Percentiles rank a stretch among this genome's conserved stretches.
Conservation (phyloP, 2,797 vertebrate species). For the Falco novaeseelandiae region DNA sequence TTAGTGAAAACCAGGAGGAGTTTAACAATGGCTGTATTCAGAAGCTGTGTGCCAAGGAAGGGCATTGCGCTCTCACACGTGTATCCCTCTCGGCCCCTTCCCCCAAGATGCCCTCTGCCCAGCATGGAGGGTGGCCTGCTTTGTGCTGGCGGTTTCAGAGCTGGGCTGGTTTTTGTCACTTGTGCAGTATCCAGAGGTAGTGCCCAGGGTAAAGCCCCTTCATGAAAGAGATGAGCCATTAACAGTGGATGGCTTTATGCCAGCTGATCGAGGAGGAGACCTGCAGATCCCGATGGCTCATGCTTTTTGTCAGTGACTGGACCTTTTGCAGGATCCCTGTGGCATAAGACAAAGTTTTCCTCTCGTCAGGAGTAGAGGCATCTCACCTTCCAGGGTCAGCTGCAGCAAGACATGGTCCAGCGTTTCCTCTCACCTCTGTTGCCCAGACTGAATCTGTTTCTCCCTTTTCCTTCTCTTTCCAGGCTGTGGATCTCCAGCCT, state of each 20-base stretch:
- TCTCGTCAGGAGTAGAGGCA: background rate
- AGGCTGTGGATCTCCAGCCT: background rate
- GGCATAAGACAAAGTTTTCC: background rate
- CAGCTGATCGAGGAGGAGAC: background rate
- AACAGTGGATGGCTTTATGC: background rate
- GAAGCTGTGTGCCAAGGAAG: background rate
- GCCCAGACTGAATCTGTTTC: background rate
- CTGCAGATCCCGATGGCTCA: background rate
- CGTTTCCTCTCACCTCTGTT: background rate
- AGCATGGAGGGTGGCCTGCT: background rate
- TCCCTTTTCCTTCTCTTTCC: background rate
- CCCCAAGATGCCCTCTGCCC: background rate
- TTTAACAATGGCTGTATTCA: background rate
- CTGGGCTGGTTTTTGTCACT: background rate
- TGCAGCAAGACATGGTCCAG: background rate
- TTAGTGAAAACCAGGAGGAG: background rate
- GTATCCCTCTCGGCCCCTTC: background rate
- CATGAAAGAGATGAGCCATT: rapidly evolving
- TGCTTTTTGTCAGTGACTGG: background rate
- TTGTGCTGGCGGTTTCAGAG: background rate
- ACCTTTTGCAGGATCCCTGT: background rate
- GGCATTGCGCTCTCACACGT: rapidly evolving
- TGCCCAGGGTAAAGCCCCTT: background rate
- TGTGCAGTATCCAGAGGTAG: background rate
- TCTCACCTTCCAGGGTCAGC: background rate